Evolutionary conservation across 2,797 vertebrate species (phyloP), one percentile per base, ranked within the genome.

Genomic region (Podarcis siculus): DNA sequence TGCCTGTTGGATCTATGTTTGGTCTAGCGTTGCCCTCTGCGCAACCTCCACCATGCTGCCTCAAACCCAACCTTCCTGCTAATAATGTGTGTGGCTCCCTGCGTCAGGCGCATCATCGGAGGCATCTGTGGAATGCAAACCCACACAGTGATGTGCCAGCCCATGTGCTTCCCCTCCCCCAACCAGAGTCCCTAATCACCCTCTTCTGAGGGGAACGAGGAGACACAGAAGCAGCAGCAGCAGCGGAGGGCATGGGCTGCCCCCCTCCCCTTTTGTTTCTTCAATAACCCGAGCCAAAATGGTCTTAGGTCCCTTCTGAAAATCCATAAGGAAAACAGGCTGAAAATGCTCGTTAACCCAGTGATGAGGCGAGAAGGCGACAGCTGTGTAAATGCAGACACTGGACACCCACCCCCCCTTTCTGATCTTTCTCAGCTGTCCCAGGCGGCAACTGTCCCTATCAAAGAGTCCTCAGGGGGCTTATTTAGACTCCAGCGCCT

Each of bases 381-480:
- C 95, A 96, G 95, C 95, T 96, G 95, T 94, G 93, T 94, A 94
- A 95, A 94, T 90, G 81, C 89, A 90, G 72, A 81, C 83, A 89
- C 67, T 55, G 85, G 92, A 2, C 88, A 79, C 91, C 86, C 39
- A 87, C 88, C 91, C 94, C 94, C 93, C 87, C 61, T 64, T 92
- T 93, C 94, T 94, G 94, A 89, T 89, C 94, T 93, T 92, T 88
- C 92, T 87, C 95, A 95, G 95, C 94, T 96, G 95, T 95, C 95
- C 93, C 89, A 86, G 91, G 89, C 94, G 89, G 95, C 95, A 96
- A 94, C 94, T 96, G 94, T 91, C 61, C 94, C 94, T 95, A 95
- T 95, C 94, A 95, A 95, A 96, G 95, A 92, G 91, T 92, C 61
- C 3, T 82, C 49, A 71, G 69, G 94, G 94, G 92, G 94, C 93